Conservation (phyloP, 1,140 invertebrate species). For the Cotesia vestalis region DNA sequence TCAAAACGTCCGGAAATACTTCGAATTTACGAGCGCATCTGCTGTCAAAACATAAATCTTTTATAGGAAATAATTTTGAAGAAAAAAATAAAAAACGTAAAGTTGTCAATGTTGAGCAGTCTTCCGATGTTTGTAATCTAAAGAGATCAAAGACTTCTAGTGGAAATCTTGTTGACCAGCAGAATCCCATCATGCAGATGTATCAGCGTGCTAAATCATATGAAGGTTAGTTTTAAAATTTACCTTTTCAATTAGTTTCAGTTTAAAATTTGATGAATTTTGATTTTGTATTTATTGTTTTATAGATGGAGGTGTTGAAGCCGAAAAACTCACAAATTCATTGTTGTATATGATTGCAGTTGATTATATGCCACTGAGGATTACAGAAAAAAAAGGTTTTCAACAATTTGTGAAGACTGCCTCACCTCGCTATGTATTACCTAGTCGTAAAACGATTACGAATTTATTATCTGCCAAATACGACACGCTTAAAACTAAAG, state of each 20-base stretch:
- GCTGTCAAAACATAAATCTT: conserved; percentile 8
- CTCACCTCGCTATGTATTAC: conserved; percentile 43
- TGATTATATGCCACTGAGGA: conserved; percentile 42
- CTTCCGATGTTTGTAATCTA: not conserved
- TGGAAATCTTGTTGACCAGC: not conserved
- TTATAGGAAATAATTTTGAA: not conserved
- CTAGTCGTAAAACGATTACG: conserved; percentile 40
- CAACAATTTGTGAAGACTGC: conserved; percentile 43
- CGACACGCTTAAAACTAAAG: conserved; percentile 17
- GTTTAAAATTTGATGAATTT: too few species aligned
- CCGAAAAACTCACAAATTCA: conserved; percentile 29
- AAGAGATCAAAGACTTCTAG: not conserved
- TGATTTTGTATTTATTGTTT: too few species aligned
- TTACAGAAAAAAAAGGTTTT: conserved; percentile 48
- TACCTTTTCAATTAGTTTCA: too few species aligned
- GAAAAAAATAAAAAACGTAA: not conserved
- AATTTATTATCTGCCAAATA: conserved; percentile 36
- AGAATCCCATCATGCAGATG: not conserved
- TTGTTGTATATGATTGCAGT: conserved; percentile 49
- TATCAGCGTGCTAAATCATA: conserved; percentile 5
- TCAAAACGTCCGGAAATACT: conserved; percentile 20
- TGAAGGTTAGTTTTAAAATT: not conserved
- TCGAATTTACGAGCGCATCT: conserved; percentile 6
- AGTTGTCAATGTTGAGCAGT: not conserved
- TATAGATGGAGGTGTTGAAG: not conserved